These are phyloP conservation scores for Spodoptera littoralis DNA, from an alignment of 2,888 invertebrate genomes.

Conservation along the genomic window DNA sequence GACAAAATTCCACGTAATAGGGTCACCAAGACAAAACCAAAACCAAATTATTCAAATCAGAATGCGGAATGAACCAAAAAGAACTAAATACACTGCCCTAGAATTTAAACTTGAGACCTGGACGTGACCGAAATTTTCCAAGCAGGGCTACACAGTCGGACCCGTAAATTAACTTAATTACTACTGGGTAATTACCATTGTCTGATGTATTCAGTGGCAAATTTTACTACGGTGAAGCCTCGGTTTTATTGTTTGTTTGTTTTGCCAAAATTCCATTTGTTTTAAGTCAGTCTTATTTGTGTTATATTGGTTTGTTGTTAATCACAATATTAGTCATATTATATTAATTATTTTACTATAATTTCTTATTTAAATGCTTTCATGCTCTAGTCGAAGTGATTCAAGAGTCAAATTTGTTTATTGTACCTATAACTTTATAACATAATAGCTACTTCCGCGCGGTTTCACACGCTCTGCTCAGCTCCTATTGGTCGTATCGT, in stretches of 20 bases:
- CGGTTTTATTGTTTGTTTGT: constrained; percentile 27
- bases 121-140: constrained; percentile 47
- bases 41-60: constrained; percentile 21
- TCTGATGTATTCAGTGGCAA: constrained; percentile 47
- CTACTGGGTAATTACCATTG: constrained; percentile 47
- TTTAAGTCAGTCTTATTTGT: constrained; percentile 10
- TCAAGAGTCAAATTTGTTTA: no score
- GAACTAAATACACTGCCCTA: constrained; percentile 16
- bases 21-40: constrained; percentile 1
- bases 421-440: no score
- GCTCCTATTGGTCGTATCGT: no score
- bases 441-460: no score
- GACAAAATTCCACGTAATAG: no score
- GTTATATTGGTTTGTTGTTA: not conserved
- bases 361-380: no score
- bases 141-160: constrained; percentile 40
- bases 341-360: no score
- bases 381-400: no score
- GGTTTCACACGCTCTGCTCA: no score
- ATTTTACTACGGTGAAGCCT: constrained; percentile 26
- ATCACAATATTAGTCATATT: no score
- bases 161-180: constrained; percentile 53
- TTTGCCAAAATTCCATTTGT: constrained; percentile 31
- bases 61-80: constrained; percentile 17
- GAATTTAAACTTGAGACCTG: constrained; percentile 42